Base-by-base conservation (phyloP, 2,113 vertebrate genomes). In the Ciconia stormi region DNA sequence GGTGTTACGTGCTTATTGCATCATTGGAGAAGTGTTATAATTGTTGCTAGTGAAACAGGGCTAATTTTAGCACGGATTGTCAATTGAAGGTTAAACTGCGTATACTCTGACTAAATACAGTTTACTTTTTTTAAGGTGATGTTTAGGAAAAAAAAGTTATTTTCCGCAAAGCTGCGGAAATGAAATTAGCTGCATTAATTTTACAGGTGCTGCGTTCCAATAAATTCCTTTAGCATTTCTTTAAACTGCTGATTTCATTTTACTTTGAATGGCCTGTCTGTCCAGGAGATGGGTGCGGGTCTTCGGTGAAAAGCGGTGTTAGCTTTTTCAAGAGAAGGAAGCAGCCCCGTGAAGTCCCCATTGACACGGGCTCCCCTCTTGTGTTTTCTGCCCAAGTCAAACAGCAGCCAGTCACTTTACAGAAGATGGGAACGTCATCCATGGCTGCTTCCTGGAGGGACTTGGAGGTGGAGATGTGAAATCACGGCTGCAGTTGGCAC, bases 341-440 rank as follows among this genome's bases (percentile, higher is more conserved):
- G 46, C 29, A 36, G 44, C 40, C 30, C 5, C 3, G 53, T 5
- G 4, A 21, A 7, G 4, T n/a, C 61, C 17, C 55, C 15, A 0
- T 17, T 2, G 36, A 5, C 9, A 0, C 0, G 32, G 81, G 30
- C 26, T 36, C 29, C 13, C 16, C 13, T 42, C 15, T 5, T 3
- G 10, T 2, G 17, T 46, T 10, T 19, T 13, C 49, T 52, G 29
- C 55, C 17, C 27, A 4, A 20, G 26, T 12, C 27, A 30, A 14
- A 6, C 23, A 27, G 25, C 27, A 4, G 0, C 16, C 11, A 11
- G 55, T 38, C 16, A 2, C 71, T 10, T 21, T 2, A 5, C 4
- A 2, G 59, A 32, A 25, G 56, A 18, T 0, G 10, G 34, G 27
- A 17, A 40, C 29, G 19, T 69, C 16, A 0, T 10, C 29, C 12